Conservation (phyloP, 2,888 invertebrate genomes). For the Desoria tigrina region DNA sequence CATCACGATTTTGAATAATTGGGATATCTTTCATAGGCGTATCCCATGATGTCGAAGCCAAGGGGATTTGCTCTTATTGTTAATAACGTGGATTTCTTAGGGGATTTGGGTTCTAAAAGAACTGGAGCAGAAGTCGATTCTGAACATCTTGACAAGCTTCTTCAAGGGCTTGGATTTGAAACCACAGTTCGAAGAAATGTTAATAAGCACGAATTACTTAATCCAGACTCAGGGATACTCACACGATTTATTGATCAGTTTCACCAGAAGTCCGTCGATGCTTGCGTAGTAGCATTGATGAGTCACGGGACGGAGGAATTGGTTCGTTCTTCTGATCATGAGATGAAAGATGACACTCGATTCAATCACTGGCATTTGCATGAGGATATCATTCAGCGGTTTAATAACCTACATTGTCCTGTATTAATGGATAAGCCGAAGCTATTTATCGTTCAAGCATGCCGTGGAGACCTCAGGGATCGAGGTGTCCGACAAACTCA, state of each 20-base stretch:
- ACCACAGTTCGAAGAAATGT: constrained; percentile 35
- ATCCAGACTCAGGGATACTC: constrained; percentile 37
- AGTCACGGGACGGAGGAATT: constrained; percentile 46
- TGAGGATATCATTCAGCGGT: constrained; percentile 41
- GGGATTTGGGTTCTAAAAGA: constrained; percentile 28
- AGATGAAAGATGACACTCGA: constrained; percentile 11
- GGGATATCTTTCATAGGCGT: constrained; percentile 26
- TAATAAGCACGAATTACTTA: constrained; percentile 25
- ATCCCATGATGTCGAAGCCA: constrained; percentile 45
- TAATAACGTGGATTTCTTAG: constrained; percentile 47
- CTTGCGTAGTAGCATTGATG: constrained; percentile 49
- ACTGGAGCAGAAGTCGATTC: constrained; percentile 47
- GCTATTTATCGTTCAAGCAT: constrained; percentile 49
- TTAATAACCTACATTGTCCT: constrained; percentile 46
- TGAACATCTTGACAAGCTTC: constrained; percentile 30
- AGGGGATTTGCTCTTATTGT: constrained; percentile 47
- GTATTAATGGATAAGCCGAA: constrained; percentile 45
- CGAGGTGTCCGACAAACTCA: constrained; percentile 35
- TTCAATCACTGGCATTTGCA: constrained; percentile 36
- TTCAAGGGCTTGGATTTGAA: constrained; percentile 38
- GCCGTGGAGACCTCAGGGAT: constrained; percentile 43
- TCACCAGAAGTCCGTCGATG: constrained; percentile 28
- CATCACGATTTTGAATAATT: too few relatives aligned
- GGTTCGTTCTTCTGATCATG: constrained; percentile 40
- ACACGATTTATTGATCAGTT: constrained; percentile 43